Evolutionary conservation across 2,113 vertebrate species (phyloP).

Genomic region (Piliocolobus tephrosceles): DNA sequence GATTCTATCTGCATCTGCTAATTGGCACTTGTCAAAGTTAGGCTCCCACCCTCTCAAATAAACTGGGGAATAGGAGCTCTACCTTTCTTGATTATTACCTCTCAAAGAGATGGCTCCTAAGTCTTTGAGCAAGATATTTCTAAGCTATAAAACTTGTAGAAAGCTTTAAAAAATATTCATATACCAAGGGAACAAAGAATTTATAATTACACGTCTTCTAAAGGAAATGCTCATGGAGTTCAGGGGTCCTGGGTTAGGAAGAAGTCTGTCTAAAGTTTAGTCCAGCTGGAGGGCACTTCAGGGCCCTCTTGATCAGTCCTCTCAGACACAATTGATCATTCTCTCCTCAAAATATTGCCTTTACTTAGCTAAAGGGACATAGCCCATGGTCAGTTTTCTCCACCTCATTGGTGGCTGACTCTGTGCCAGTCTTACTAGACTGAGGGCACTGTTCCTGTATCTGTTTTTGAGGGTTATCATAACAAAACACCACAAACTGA

Average conservation of each 20-base stretch:
- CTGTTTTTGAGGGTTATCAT: fast-evolving
- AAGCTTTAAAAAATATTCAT: not conserved
- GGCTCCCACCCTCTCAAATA: not conserved
- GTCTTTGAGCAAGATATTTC: not conserved
- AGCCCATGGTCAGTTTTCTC: not conserved
- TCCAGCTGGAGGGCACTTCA: not conserved
- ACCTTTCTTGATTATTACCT: not conserved
- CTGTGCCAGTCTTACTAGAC: not conserved
- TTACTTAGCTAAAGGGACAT: not conserved
- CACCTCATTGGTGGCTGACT: not conserved
- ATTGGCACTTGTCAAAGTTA: not conserved
- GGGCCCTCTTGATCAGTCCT: not conserved
- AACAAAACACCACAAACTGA: not conserved
- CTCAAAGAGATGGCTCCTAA: not conserved
- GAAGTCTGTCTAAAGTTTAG: not conserved
- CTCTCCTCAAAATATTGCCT: not conserved
- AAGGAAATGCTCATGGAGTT: not conserved
- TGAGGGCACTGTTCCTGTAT: not conserved
- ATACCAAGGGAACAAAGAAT: not conserved
- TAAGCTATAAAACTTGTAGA: not conserved
- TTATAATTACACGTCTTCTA: not conserved
- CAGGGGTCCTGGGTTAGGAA: not conserved
- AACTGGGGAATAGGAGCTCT: not conserved
- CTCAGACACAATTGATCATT: not conserved
- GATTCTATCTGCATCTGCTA: not conserved